Base-by-base conservation (phyloP, 2,113 vertebrate species). In the Tinamus guttatus region DNA sequence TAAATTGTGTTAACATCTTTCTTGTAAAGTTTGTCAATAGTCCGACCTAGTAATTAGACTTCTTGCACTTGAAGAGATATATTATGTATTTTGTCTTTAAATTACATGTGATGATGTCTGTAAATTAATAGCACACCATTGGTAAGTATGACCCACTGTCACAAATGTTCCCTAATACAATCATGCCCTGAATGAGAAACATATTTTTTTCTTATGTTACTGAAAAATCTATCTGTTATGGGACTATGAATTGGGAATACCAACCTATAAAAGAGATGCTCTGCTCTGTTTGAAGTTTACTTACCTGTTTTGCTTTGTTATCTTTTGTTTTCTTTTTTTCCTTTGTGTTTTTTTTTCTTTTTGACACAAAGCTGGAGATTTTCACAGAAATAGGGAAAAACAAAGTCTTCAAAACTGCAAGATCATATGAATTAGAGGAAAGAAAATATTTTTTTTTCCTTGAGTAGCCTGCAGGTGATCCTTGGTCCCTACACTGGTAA, bases 71-170 rank as follows among this genome's bases (percentile, higher is more conserved):
- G 27, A 41, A 58, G 34, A n/a, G 32, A 21, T 58, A 28, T 38
- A 80, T 74, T 52, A 63, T 25, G 5, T 59, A 38, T 32, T 69
- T 74, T 54, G 22, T 68, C 47, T n/a, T 80, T 63, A 63, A 47
- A 34, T 47, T 34, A 45, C 1, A 2, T 21, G n/a, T 38, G 59
- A 17, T 27, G 13, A 5, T 25, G 5, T 40, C 60, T 2, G 1
- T 74, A 51, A 36, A 73, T 38, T 34, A 68, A 62, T 27, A 63
- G 36, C 11, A 5, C 7, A 25, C n/a, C 21, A 34, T 51, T 51
- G 22, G 70, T 41, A 71, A 73, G 17, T 60, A 47, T 0, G 2
- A 12, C 27, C 36, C 18, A 32, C n/a, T 70, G 36, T 56, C 67
- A 18, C 32, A 36, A 36, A 7, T 45, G 47, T 69, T 84, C 14